These are phyloP conservation scores for Drosophila cardini DNA, from an alignment of 1,140 invertebrate genomes.

Conservation along the genomic window DNA sequence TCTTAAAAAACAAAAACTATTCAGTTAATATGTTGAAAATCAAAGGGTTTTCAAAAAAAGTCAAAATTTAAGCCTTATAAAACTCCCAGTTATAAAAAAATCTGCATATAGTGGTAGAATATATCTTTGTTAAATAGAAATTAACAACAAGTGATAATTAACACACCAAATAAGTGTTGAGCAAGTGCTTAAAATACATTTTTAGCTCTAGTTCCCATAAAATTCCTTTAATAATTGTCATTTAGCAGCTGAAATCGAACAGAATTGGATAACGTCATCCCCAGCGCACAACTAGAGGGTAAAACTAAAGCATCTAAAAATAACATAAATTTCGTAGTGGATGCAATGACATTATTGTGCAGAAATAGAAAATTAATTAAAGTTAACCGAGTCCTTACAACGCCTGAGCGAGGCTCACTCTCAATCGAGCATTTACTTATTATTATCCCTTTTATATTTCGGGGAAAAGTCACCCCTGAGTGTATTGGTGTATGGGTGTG, in stretches of 20 bases:
- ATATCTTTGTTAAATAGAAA: no score
- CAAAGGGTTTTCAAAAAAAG: no score
- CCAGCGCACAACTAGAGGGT: not conserved
- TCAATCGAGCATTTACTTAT: slow-evolving; percentile 42
- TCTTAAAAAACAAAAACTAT: no score
- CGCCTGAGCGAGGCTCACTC: slow-evolving; percentile 15
- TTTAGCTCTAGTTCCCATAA: not conserved
- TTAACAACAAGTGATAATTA: no score
- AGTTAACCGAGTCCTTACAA: slow-evolving; percentile 48
- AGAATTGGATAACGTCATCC: slow-evolving; percentile 6
- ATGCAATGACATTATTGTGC: slow-evolving; percentile 25
- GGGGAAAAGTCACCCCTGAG: slow-evolving; percentile 60
- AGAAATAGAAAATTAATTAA: slow-evolving; percentile 65
- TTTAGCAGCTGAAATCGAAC: slow-evolving; percentile 13
- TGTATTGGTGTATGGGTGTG: not conserved
- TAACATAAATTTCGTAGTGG: not conserved
- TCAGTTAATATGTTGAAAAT: no score
- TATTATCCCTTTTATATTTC: slow-evolving; percentile 53
- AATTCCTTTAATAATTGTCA: slow-evolving; percentile 1
- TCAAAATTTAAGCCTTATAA: no score
- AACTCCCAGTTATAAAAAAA: no score
- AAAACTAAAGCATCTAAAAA: slow-evolving; percentile 3
- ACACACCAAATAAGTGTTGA: not conserved
- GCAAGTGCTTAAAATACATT: not conserved
- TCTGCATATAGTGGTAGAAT: no score